Evolutionary conservation across 2,888 invertebrate genomes (phyloP).

Genomic region (Lithodes maja): DNA sequence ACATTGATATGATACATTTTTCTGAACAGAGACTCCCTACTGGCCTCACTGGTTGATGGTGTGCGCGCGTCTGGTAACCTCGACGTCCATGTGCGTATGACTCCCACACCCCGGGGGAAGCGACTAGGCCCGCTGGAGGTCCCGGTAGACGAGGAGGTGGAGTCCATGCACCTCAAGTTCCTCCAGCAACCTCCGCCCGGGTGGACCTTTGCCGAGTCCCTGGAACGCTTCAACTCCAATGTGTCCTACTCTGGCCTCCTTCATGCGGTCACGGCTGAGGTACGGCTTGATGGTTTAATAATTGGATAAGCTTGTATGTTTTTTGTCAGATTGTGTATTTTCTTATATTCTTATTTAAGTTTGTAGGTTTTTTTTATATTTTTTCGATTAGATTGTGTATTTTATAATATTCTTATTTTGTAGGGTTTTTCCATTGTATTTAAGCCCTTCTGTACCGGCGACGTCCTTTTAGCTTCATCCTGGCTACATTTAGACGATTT

Average conservation of each 20-base stretch:
- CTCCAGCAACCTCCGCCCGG: constrained; percentile 81
- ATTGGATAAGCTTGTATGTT: too few relatives aligned
- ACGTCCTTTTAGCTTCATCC: too few relatives aligned
- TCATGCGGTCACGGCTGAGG: constrained; percentile 97
- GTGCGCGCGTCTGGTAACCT: constrained; percentile 97
- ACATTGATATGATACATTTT: too few relatives aligned
- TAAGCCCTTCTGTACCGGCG: too few relatives aligned
- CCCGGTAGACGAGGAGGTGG: constrained; percentile 96
- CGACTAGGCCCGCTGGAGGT: constrained; percentile 87
- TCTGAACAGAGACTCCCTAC: constrained; percentile 86
- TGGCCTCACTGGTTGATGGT: constrained; percentile 96
- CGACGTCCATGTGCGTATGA: constrained; percentile 95
- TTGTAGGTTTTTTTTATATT: too few relatives aligned
- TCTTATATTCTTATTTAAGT: too few relatives aligned
- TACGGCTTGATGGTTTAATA: constrained; percentile 74
- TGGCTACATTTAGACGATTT: too few relatives aligned
- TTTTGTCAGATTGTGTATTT: too few relatives aligned
- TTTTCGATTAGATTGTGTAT: too few relatives aligned
- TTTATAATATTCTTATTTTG: too few relatives aligned
- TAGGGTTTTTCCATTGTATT: too few relatives aligned
- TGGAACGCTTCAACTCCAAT: constrained; percentile 97
- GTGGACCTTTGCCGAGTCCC: constrained; percentile 84
- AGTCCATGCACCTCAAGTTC: constrained; percentile 91
- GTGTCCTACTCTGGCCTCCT: constrained; percentile 97
- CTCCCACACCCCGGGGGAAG: constrained; percentile 87